Conservation (phyloP, 2,797 vertebrate species). For the Oryzias dopingdopingensis region DNA sequence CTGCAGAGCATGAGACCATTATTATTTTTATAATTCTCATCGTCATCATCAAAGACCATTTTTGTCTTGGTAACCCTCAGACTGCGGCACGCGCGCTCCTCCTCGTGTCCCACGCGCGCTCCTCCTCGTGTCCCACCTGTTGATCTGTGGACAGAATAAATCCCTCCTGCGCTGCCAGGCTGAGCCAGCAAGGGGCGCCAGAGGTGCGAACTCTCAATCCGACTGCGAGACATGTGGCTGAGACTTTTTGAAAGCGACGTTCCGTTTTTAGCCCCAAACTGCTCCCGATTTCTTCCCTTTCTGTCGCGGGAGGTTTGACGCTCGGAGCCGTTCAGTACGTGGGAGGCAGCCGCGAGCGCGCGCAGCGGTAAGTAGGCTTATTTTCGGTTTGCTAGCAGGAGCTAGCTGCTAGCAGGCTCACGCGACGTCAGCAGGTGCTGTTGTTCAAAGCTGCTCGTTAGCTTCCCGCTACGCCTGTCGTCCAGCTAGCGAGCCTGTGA, state of each 20-base stretch:
- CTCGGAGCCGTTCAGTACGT: not conserved
- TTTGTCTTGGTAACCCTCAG: no score
- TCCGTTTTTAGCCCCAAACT: conserved; percentile 45
- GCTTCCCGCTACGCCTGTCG: conserved; percentile 45
- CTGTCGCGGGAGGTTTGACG: conserved; percentile 16
- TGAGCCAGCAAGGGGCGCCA: conserved; percentile 45
- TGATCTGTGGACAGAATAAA: conserved; percentile 6
- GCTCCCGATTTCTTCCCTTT: conserved; percentile 14
- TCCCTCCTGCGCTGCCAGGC: not conserved
- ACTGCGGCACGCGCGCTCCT: no score
- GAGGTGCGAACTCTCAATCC: conserved; percentile 27
- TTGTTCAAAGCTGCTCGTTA: conserved; percentile 60
- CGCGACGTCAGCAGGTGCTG: conserved; percentile 68
- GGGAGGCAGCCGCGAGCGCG: conserved; percentile 26
- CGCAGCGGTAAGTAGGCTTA: conserved; percentile 55
- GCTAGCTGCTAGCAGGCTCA: conserved; percentile 56
- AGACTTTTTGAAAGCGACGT: conserved; percentile 67
- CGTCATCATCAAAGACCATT: no score
- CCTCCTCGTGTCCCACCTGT: no score
- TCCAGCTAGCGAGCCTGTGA: conserved; percentile 55
- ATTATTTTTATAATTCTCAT: no score
- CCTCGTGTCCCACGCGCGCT: no score
- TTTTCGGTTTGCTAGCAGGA: conserved; percentile 25
- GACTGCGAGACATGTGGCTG: conserved; percentile 74
- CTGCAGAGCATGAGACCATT: no score